phyloP scores from a whole-genome alignment of 2,797 vertebrate genomes.

The Triplophysa yarkandensis region DNA sequence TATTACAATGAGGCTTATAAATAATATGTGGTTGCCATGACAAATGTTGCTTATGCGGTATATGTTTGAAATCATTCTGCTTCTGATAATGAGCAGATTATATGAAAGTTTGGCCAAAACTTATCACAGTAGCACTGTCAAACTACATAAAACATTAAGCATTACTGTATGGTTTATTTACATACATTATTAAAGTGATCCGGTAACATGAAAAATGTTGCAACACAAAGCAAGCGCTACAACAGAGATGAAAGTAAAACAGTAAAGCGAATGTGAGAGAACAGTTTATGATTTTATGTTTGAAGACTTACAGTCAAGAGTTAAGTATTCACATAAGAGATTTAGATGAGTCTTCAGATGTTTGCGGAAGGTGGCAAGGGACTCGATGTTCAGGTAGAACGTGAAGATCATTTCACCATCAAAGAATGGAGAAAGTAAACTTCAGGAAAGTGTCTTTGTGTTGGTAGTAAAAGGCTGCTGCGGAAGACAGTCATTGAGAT shows the following conservation, averaged over 20 bases:
- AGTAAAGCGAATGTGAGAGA: not conserved
- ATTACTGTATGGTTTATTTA: not conserved
- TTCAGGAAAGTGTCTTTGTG: constrained; percentile 1
- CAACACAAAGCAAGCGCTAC: not conserved
- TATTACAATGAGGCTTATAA: constrained; percentile 15
- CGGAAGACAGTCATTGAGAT: not conserved
- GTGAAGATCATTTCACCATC: not conserved
- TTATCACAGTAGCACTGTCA: not conserved
- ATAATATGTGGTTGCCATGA: constrained; percentile 12
- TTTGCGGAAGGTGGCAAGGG: constrained; percentile 2
- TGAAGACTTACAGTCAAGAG: not conserved
- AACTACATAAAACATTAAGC: not conserved
- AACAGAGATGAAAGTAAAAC: constrained; percentile 5
- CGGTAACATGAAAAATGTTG: not conserved
- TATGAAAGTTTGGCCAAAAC: not conserved
- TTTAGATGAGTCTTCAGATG: constrained; percentile 5
- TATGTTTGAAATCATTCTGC: not conserved
- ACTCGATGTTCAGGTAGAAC: not conserved
- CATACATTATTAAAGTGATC: not conserved
- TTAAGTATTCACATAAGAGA: not conserved
- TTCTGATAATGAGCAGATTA: not conserved
- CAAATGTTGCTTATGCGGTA: not conserved
- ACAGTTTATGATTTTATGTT: not conserved
- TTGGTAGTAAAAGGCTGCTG: not conserved
- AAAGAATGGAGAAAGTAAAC: not conserved